Evolutionary conservation across 2,888 invertebrate genomes (phyloP).

Genomic region (Conchocele bisecta): DNA sequence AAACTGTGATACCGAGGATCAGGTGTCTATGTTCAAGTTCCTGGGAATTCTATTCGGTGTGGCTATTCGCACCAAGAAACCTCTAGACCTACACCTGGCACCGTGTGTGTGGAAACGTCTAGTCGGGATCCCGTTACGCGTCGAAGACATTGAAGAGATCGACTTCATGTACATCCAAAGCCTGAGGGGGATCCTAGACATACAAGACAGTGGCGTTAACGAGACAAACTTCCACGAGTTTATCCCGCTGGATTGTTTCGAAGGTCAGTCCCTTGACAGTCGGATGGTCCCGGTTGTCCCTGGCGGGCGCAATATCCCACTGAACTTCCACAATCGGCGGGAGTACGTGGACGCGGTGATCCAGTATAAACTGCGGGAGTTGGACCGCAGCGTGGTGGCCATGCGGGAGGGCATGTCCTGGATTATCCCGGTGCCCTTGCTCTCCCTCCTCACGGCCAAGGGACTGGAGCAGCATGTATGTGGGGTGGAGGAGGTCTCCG

Average conservation of each 20-base stretch:
- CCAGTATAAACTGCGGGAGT: slow-evolving; percentile 86
- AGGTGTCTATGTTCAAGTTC: slow-evolving; percentile 86
- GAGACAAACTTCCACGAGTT: slow-evolving; percentile 86
- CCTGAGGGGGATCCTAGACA: slow-evolving; percentile 86
- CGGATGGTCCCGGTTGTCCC: slow-evolving; percentile 86
- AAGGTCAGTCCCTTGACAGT: slow-evolving; percentile 86
- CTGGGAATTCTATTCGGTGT: slow-evolving; percentile 87
- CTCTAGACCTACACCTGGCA: slow-evolving; percentile 86
- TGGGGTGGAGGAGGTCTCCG: slow-evolving; percentile 86
- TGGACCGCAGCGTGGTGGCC: slow-evolving; percentile 86
- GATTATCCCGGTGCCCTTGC: slow-evolving; percentile 86
- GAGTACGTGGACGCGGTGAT: slow-evolving; percentile 87
- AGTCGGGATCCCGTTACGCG: slow-evolving; percentile 85
- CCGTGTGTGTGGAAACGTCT: slow-evolving; percentile 86
- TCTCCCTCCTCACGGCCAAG: slow-evolving; percentile 86
- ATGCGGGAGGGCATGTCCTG: slow-evolving; percentile 87
- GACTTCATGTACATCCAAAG: slow-evolving; percentile 82
- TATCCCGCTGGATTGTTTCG: slow-evolving; percentile 87
- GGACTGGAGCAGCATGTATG: slow-evolving; percentile 87
- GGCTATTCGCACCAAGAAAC: slow-evolving; percentile 87
- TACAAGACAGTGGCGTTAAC: slow-evolving; percentile 86
- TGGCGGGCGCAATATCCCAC: slow-evolving; percentile 86
- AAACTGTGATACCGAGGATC: slow-evolving; percentile 84
- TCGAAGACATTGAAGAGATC: slow-evolving; percentile 86
- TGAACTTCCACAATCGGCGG: slow-evolving; percentile 86